Evolutionary conservation across 2,888 invertebrate genomes (phyloP), one percentile per base, ranked within the genome.

Genomic region (Lucinisca nassula): DNA sequence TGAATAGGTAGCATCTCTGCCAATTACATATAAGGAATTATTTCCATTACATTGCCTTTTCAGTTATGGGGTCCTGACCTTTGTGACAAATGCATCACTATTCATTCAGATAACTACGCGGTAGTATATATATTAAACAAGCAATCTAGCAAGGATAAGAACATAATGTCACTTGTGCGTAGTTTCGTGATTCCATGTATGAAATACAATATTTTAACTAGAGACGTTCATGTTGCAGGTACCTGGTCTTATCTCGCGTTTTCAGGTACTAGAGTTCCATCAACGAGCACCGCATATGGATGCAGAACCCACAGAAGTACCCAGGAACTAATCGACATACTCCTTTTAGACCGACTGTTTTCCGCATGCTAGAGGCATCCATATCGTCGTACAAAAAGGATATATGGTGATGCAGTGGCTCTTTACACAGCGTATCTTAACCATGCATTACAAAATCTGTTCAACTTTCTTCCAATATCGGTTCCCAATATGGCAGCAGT

Each of bases 21-120:
- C n/a, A n/a, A n/a, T n/a, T n/a, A n/a, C n/a, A n/a, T n/a, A n/a
- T n/a, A 87, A 87, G 51, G 89, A 87, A 37, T 75, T 89, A 12
- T 83, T 87, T 17, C 89, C 6, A 89, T 89, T 45, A 81, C 85
- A 17, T 21, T 90, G 12, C 75, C 90, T 10, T 38, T 90, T 17
- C 84, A 90, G 74, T 49, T 85, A 2, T 87, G 85, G 88, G 83
- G 80, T 3, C 10, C 27, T 8, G 21, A 2, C 3, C 30, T 87
- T n/a, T 14, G 3, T 0, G 82, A 85, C 38, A 55, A 51, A 17
- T 84, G 87, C 51, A 67, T 84, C 24, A 35, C 81, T 8, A n/a
- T n/a, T n/a, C n/a, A n/a, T n/a, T 51, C 85, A 4, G 87, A 87
- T 51, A 88, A 88, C 30, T 21, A 32, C 21, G 84, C 90, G 0